phyloP scores from a whole-genome alignment of 2,797 vertebrate species.

The Diplodus sargus region DNA sequence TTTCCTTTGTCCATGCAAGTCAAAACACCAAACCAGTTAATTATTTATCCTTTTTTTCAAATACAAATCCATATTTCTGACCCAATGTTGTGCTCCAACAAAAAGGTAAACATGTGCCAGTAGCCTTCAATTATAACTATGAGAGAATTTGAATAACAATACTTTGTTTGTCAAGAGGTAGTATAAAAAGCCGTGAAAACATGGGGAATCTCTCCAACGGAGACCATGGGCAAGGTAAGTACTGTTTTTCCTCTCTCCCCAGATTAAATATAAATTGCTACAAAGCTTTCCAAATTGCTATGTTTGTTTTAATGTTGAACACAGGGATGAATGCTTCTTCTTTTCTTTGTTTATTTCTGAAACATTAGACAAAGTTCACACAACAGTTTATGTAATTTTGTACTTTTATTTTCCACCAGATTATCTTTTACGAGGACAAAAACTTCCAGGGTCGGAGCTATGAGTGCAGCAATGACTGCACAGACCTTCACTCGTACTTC shows the following conservation, averaged over 20 bases:
- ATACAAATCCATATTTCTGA: constrained; percentile 87
- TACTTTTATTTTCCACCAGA: constrained; percentile 65
- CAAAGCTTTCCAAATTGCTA: constrained; percentile 18
- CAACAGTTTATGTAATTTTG: background rate
- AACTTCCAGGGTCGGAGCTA: constrained; percentile 88
- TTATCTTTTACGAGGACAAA: constrained; percentile 88
- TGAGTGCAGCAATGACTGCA: constrained; percentile 88
- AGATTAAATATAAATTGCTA: constrained; percentile 27
- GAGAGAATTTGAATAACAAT: constrained; percentile 88
- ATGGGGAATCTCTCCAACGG: constrained; percentile 86
- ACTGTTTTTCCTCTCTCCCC: constrained; percentile 67
- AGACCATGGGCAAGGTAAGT: constrained; percentile 89
- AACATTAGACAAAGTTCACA: background rate
- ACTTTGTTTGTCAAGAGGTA: constrained; percentile 84
- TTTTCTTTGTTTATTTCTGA: background rate
- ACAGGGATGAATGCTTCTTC: background rate
- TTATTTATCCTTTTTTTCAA: constrained; percentile 83
- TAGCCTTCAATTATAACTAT: constrained; percentile 81
- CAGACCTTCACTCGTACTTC: constrained; percentile 87
- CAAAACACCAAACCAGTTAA: constrained; percentile 85
- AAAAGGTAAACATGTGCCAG: constrained; percentile 85
- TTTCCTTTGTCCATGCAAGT: constrained; percentile 84
- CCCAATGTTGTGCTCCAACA: constrained; percentile 83
- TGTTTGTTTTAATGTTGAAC: constrained; percentile 27
- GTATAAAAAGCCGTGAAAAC: constrained; percentile 88